Conservation (phyloP, 1,140 invertebrate species). For the Megalonaias nervosa region DNA sequence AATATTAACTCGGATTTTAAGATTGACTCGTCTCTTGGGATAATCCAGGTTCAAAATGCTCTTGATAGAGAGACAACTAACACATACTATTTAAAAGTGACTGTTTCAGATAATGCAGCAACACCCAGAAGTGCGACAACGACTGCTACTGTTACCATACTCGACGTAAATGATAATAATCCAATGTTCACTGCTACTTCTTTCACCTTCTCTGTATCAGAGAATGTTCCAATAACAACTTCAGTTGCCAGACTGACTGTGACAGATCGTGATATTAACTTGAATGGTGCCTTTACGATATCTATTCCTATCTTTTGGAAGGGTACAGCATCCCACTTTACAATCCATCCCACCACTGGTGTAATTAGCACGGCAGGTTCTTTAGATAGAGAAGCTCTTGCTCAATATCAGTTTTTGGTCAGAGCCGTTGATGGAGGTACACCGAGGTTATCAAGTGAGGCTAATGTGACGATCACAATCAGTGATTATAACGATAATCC, state of each 20-base stretch:
- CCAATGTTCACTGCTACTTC: conserved; percentile 39
- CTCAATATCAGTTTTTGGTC: conserved; percentile 41
- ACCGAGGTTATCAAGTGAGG: conserved; percentile 32
- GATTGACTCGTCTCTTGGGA: conserved; percentile 42
- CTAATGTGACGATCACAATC: conserved; percentile 51
- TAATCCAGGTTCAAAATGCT: conserved; percentile 42
- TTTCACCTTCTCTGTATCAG: conserved; percentile 36
- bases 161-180: conserved; percentile 56
- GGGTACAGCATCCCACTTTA: conserved; percentile 38
- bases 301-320: conserved; percentile 34
- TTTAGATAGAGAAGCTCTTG: conserved; percentile 45
- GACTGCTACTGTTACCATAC: conserved; percentile 42
- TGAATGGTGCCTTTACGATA: conserved; percentile 42
- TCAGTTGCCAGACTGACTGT: conserved; percentile 31
- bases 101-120: conserved; percentile 47
- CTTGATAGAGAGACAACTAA: conserved; percentile 50
- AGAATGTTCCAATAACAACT: conserved; percentile 30
- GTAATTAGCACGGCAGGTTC: conserved; percentile 38
- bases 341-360: conserved; percentile 34
- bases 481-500: conserved; percentile 66
- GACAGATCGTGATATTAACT: conserved; percentile 43
- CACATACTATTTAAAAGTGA: conserved; percentile 37
- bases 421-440: conserved; percentile 45
- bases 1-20: conserved; percentile 45
- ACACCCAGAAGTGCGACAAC: conserved; percentile 17